Base-by-base conservation (phyloP, 2,888 invertebrate species). In the Aphidoletes aphidimyza region DNA sequence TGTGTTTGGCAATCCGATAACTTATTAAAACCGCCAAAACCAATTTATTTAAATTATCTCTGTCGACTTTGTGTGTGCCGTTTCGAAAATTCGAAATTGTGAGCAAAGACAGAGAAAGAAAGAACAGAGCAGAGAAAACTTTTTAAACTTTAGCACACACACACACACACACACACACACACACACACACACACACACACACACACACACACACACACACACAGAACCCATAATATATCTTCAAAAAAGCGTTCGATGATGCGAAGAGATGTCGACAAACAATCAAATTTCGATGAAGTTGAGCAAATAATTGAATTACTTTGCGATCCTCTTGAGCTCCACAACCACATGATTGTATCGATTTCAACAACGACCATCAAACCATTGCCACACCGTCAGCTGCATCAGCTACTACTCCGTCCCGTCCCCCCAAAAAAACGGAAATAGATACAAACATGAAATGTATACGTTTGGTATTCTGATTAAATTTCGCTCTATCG, bases 271-370 rank as follows among this genome's bases (percentile, higher is more conserved):
- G 54, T 22, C 54, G 54, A 54, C 54, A 54, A 54, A 54, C 54
- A 54, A 54, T 54, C 54, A 54, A 54, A 54, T 54, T 54, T 26
- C 54, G 22, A 54, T 54, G 54, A 54, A 54, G 54, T 54, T 54
- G 22, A 54, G 54, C 54, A 54, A 54, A 54, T 54, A 54, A 54
- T 54, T 54, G 26, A 54, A 54, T 54, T 54, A 54, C n/a, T 54
- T 26, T 22, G n/a, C 54, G 14, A 54, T 54, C 22, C 22, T 22
- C 54, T 22, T 54, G 47, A 11, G 2, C 9, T 26, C 26, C 3
- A 14, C 42, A 54, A 26, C 54, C 54, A 26, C 54, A 54, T 54
- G 26, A 54, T 22, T 54, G 54, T 54, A 54, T 54, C 54, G 54
- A 54, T 54, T 54, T 54, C 54, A 54, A 22, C 47, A 19, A n/a